phyloP scores from a whole-genome alignment of 2,113 vertebrate genomes.

The Gymnobelideus leadbeateri region DNA sequence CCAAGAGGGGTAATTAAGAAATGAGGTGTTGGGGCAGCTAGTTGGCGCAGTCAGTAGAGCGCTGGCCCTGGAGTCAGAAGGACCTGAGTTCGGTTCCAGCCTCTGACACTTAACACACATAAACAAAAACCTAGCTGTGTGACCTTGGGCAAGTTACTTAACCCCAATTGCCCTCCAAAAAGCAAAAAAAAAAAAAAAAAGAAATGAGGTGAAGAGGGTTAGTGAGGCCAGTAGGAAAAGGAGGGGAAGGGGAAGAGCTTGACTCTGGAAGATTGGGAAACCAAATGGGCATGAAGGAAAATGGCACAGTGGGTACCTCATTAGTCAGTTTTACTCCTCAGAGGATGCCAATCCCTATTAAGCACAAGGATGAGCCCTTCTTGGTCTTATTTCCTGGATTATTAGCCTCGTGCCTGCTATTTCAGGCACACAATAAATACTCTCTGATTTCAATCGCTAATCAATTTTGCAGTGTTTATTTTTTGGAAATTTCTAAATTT shows the following conservation, averaged over 20 bases:
- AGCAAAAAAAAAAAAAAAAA: too few relatives aligned
- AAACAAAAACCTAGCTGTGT: too few relatives aligned
- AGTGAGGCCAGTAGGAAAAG: not conserved
- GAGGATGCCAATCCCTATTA: not conserved
- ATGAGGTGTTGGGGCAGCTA: too few relatives aligned
- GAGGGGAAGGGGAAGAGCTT: not conserved
- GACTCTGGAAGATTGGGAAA: not conserved
- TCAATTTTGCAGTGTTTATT: not conserved
- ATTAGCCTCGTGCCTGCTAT: too few relatives aligned
- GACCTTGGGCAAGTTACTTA: too few relatives aligned
- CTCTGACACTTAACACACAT: too few relatives aligned
- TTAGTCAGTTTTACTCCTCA: not conserved
- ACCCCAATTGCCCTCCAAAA: too few relatives aligned
- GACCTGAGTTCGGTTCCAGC: too few relatives aligned
- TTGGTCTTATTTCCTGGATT: not conserved
- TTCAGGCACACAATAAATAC: not conserved
- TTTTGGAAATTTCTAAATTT: not conserved
- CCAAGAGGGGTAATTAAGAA: not conserved
- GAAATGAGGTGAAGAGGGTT: not conserved
- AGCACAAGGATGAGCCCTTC: not conserved
- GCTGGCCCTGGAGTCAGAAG: too few relatives aligned
- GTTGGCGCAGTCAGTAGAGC: too few relatives aligned
- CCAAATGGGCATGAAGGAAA: not conserved
- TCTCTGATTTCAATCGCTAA: not conserved
- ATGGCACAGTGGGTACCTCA: fast-evolving